A percentile compares a stretch with the other conserved stretches of the same genome.
phyloP scores from a whole-genome alignment of 2,888 invertebrate genomes.

The Lasioglossum calceatum region DNA sequence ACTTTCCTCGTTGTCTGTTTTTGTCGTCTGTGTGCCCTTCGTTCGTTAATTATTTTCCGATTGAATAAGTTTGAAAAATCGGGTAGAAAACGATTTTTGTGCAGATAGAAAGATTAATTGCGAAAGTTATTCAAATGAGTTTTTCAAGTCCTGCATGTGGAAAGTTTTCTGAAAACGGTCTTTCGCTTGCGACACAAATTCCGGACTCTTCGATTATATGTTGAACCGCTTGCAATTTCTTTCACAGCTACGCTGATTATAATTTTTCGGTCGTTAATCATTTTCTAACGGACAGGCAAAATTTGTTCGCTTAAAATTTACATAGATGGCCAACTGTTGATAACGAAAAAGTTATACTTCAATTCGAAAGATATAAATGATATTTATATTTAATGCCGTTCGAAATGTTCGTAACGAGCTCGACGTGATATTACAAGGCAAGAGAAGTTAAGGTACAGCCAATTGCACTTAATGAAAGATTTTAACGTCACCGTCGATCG shows the following conservation, averaged over 20 bases:
- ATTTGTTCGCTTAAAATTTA: neutral
- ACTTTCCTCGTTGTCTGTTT: neutral
- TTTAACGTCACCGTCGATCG: neutral
- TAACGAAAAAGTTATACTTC: neutral
- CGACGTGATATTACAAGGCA: neutral
- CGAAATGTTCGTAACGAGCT: neutral
- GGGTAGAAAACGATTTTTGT: neutral
- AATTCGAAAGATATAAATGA: neutral
- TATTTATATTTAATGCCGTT: neutral
- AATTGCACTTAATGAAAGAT: neutral
- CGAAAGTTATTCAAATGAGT: neutral
- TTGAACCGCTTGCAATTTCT: neutral
- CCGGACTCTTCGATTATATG: neutral
- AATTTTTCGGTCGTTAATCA: neutral
- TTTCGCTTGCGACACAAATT: neutral
- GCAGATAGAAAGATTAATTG: neutral
- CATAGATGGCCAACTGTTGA: neutral
- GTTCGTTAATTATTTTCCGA: neutral
- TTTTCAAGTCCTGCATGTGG: neutral
- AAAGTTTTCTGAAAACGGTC: neutral
- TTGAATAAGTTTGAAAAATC: neutral
- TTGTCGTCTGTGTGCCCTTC: neutral
- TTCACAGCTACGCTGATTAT: neutral
- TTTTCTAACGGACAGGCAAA: neutral
- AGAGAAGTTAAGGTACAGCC: neutral